A percentile compares a stretch with the other conserved stretches of the same genome.
phyloP scores from a whole-genome alignment of 2,797 vertebrate species.

The Myotis myotis region DNA sequence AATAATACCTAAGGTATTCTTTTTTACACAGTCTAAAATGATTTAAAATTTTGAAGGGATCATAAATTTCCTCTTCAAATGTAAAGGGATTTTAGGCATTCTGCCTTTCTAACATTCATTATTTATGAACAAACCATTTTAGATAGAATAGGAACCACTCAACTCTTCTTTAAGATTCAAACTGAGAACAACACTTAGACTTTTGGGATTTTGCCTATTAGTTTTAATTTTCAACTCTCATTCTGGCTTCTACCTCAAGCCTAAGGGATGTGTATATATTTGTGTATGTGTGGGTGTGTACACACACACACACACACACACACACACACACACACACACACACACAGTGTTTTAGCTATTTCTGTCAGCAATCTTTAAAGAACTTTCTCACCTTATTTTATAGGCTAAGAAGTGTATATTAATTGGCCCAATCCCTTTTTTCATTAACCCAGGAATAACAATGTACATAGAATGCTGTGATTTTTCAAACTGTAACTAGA shows the following conservation, averaged over 20 bases:
- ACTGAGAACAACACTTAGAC: slow-evolving; percentile 42
- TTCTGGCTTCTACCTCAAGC: slow-evolving; percentile 17
- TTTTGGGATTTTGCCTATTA: slow-evolving; percentile 44
- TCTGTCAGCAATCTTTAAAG: slow-evolving; percentile 42
- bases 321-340: too few relatives aligned
- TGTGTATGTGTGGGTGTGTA: fast-evolving
- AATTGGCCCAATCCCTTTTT: background rate
- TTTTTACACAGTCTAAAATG: slow-evolving; percentile 52
- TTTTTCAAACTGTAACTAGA: background rate
- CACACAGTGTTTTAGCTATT: background rate
- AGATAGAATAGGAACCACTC: slow-evolving; percentile 57
- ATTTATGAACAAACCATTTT: slow-evolving; percentile 74
- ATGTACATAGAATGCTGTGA: background rate
- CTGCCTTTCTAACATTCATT: slow-evolving; percentile 62
- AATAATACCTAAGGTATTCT: slow-evolving; percentile 59
- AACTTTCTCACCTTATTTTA: background rate
- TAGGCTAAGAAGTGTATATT: background rate
- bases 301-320: background rate
- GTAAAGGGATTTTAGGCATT: slow-evolving; percentile 56
- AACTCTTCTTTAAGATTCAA: slow-evolving; percentile 63
- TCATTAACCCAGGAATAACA: slow-evolving; percentile 6
- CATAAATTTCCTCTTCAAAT: slow-evolving; percentile 71
- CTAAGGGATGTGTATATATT: background rate
- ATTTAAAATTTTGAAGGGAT: slow-evolving; percentile 68
- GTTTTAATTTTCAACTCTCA: slow-evolving; percentile 61